Evolutionary conservation across 2,797 vertebrate genomes (phyloP).

Genomic region (Salmo trutta): DNA sequence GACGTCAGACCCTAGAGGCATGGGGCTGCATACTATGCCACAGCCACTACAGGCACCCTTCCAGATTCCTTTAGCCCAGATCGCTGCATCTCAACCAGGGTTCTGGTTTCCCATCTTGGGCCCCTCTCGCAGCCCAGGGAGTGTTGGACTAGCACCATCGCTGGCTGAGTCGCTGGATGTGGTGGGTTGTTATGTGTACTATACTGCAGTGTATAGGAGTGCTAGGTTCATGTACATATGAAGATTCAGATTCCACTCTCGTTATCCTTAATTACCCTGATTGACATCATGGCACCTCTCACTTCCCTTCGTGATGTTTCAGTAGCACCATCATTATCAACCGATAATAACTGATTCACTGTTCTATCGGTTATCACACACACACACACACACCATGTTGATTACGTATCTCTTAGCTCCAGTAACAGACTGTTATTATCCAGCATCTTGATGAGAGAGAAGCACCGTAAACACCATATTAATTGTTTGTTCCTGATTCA

Average conservation of each 20-base stretch:
- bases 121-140: not conserved
- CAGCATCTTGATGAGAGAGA: not conserved
- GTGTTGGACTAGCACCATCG: too few relatives aligned
- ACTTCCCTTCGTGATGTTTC: conserved; percentile 15
- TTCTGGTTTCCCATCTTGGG: not conserved
- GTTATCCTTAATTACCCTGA: conserved; percentile 19
- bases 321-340: not conserved
- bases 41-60: not conserved
- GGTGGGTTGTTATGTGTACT: not conserved
- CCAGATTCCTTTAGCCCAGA: not conserved
- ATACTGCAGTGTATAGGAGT: not conserved
- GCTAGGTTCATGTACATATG: too few relatives aligned
- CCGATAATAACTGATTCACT: conserved; percentile 3
- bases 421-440: not conserved
- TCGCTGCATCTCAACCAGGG: not conserved
- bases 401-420: not conserved
- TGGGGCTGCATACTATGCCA: not conserved
- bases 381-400: not conserved
- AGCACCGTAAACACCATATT: not conserved
- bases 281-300: conserved; percentile 3
- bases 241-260: conserved; percentile 15
- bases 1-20: not conserved
- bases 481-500: not conserved
- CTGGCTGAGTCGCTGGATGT: not conserved
- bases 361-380: not conserved